phyloP scores from a whole-genome alignment of 2,888 invertebrate genomes.

The Campoplex capitator region DNA sequence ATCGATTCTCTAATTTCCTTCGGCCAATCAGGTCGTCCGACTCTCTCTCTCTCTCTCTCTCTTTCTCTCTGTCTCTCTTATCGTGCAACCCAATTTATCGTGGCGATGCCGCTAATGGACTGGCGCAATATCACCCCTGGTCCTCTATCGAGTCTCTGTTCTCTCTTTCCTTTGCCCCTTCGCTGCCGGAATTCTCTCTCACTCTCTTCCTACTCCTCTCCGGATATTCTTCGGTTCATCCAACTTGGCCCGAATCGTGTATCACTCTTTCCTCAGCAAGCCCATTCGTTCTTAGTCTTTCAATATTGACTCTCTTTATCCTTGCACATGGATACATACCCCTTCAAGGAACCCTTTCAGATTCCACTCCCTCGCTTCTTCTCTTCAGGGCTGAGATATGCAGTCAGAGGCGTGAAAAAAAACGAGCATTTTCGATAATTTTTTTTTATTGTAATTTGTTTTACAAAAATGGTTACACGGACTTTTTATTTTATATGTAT shows the following conservation, averaged over 20 bases:
- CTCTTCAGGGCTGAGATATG: not conserved
- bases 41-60: conserved; percentile 36
- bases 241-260: conserved; percentile 52
- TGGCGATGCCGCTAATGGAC: conserved; percentile 80
- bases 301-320: conserved; percentile 21
- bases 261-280: conserved; percentile 41
- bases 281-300: not conserved
- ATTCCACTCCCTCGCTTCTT: not conserved
- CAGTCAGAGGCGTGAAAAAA: no score
- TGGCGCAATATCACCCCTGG: conserved; percentile 78
- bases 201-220: conserved; percentile 38
- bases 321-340: conserved; percentile 19
- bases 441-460: no score
- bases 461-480: no score
- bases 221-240: conserved; percentile 54
- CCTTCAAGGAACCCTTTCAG: not conserved
- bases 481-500: no score
- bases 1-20: conserved; percentile 76
- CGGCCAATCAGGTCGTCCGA: conserved; percentile 76
- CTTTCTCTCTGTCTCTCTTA: conserved; percentile 33
- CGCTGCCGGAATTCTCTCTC: conserved; percentile 60
- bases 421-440: no score
- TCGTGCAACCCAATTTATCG: conserved; percentile 79
- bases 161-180: conserved; percentile 43
- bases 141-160: conserved; percentile 58